Evolutionary conservation across 2,113 vertebrate species (phyloP).

Genomic region (Oryzias melastigma): DNA sequence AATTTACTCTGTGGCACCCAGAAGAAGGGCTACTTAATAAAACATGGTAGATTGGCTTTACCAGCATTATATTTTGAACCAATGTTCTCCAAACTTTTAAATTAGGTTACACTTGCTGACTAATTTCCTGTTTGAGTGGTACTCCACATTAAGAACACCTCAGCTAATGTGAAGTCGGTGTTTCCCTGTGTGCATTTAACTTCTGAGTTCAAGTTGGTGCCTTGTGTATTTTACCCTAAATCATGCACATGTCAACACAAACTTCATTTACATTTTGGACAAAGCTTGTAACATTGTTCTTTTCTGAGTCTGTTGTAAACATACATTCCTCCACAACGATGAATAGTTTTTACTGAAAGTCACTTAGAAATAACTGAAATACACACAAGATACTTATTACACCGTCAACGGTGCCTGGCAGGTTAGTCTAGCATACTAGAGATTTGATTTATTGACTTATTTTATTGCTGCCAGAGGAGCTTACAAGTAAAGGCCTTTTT

Average conservation of each 20-base stretch:
- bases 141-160: background rate
- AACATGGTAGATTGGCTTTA: constrained; percentile 34
- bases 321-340: background rate
- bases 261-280: constrained; percentile 24
- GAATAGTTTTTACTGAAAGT: too few relatives aligned
- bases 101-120: constrained; percentile 39
- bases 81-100: constrained; percentile 39
- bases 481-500: too few relatives aligned
- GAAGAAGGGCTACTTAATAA: constrained; percentile 9
- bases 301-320: background rate
- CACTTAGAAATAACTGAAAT: too few relatives aligned
- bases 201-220: constrained; percentile 31
- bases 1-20: constrained; percentile 4
- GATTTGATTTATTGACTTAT: too few relatives aligned
- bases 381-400: too few relatives aligned
- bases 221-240: constrained; percentile 17
- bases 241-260: constrained; percentile 3
- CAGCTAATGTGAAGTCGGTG: constrained; percentile 1
- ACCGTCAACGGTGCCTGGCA: too few relatives aligned
- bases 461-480: too few relatives aligned
- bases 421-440: too few relatives aligned
- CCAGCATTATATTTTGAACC: constrained; percentile 8
- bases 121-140: constrained; percentile 22
- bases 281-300: constrained; percentile 24
- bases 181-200: constrained; percentile 10